These are phyloP conservation scores for Trachymyrmex septentrionalis DNA, from an alignment of 1,140 invertebrate species.

Conservation along the genomic window DNA sequence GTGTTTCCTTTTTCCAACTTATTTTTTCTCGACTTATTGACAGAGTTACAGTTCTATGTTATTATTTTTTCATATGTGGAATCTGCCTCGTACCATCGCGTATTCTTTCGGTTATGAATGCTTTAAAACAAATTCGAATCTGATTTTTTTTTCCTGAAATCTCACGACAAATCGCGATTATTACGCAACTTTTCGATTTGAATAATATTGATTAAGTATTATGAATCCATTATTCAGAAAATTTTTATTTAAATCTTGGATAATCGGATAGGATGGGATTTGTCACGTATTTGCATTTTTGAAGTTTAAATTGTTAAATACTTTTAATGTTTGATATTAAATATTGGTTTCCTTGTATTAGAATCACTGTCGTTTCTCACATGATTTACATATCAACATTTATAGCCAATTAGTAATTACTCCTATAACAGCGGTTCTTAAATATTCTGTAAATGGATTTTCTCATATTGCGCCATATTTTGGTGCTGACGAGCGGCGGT, in stretches of 20 bases:
- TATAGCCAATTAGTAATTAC: not conserved
- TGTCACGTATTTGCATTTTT: slow-evolving; percentile 5
- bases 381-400: not conserved
- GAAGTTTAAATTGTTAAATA: not conserved
- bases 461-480: slow-evolving; percentile 48
- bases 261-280: not conserved
- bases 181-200: not conserved
- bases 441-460: slow-evolving; percentile 39
- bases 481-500: slow-evolving; percentile 50
- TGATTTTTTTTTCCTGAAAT: slow-evolving; percentile 6
- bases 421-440: slow-evolving; percentile 23
- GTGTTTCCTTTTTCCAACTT: slow-evolving; percentile 2
- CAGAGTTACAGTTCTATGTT: slow-evolving; percentile 28
- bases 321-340: not conserved
- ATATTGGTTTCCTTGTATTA: not conserved
- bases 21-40: slow-evolving; percentile 47
- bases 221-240: not conserved
- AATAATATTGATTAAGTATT: slow-evolving; percentile 15
- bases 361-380: not conserved
- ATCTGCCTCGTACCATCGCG: slow-evolving; percentile 5
- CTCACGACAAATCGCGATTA: not conserved
- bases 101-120: slow-evolving; percentile 31
- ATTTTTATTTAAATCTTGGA: not conserved
- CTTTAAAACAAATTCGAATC: slow-evolving; percentile 5
- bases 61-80: slow-evolving; percentile 42